These are phyloP conservation scores for Coptodon bakossiorum DNA, from an alignment of 2,113 vertebrate species.

Conservation along the genomic window DNA sequence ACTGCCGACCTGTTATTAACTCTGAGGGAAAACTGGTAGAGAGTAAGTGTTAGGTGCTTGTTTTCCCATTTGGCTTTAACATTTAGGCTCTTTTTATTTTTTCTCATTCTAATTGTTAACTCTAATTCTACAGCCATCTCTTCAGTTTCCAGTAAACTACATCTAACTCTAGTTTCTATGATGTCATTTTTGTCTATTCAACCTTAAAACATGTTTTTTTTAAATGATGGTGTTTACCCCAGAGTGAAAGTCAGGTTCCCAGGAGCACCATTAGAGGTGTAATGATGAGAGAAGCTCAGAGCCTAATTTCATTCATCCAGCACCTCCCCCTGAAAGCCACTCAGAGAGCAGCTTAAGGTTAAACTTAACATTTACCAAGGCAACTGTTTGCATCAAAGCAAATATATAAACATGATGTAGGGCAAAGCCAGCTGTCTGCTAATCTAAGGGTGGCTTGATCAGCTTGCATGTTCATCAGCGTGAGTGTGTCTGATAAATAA, in stretches of 20 bases:
- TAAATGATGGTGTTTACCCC: background rate
- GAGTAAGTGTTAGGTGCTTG: background rate
- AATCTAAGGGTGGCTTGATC: background rate
- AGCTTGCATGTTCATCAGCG: background rate
- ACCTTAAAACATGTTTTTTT: background rate
- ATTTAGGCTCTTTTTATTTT: background rate
- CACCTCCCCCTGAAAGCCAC: background rate
- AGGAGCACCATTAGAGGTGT: slow-evolving; percentile 30
- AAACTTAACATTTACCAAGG: background rate
- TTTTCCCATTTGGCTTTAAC: background rate
- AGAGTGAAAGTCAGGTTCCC: slow-evolving; percentile 23
- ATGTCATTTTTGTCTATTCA: background rate
- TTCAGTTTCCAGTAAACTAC: background rate
- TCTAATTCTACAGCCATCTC: background rate
- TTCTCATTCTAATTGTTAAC: background rate
- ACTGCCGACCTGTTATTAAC: background rate
- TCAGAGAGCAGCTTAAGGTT: background rate
- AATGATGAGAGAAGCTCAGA: background rate
- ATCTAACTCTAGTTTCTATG: background rate
- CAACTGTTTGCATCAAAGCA: background rate
- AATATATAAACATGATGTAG: background rate
- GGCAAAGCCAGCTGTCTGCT: background rate
- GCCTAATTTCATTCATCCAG: background rate
- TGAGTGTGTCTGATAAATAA: background rate
- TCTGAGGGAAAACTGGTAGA: background rate